Conservation (phyloP, 1,140 invertebrate species). For the Proales similis region DNA sequence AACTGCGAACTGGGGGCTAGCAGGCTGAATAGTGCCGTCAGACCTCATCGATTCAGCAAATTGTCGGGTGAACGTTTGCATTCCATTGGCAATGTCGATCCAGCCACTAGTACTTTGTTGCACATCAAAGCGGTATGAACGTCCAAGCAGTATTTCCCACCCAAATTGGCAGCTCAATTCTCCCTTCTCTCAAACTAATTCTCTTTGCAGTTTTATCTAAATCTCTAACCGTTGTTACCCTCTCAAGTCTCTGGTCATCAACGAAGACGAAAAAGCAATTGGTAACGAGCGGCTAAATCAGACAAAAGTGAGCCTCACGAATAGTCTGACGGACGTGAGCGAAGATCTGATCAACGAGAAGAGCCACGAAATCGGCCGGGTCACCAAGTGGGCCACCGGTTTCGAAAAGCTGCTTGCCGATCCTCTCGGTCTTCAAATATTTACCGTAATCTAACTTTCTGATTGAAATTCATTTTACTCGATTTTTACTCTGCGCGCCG, state of each 20-base stretch:
- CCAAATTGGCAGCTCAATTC: no score
- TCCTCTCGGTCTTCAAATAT: conserved; percentile 72
- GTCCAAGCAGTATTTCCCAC: no score
- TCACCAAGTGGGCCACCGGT: conserved; percentile 67
- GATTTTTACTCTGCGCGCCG: not conserved
- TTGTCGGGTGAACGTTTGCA: no score
- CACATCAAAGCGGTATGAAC: no score
- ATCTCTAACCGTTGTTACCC: no score
- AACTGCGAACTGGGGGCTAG: no score
- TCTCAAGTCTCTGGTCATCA: conserved; percentile 4
- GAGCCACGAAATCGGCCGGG: conserved; percentile 27
- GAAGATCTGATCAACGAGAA: conserved; percentile 35
- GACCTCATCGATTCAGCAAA: no score
- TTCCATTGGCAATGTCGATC: no score
- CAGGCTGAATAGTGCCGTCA: no score
- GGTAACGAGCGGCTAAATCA: conserved; percentile 1
- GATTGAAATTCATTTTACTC: not conserved
- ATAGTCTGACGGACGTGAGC: conserved; percentile 24
- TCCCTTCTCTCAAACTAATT: no score
- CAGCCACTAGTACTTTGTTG: no score
- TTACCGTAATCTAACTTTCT: conserved; percentile 65
- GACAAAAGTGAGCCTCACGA: conserved; percentile 29
- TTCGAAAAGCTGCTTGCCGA: conserved; percentile 83
- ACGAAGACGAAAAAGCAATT: not conserved
- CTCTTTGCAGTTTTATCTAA: no score